Percentiles rank a stretch among this genome's conserved stretches.
These are phyloP conservation scores for Acleris cristana DNA, from an alignment of 2,888 invertebrate genomes.

Conservation along the genomic window DNA sequence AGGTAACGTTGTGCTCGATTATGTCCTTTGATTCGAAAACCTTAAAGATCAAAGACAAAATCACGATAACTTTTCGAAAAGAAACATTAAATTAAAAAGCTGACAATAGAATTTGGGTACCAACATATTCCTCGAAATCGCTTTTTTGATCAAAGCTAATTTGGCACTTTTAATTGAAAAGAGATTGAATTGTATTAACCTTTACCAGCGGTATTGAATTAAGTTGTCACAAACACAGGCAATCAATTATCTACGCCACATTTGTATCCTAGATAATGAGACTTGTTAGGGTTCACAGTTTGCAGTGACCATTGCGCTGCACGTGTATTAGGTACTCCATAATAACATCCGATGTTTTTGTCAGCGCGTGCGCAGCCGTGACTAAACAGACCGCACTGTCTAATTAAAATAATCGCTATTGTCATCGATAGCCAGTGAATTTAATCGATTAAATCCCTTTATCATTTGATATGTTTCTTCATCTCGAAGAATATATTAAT, in stretches of 20 bases:
- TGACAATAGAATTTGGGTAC: no score
- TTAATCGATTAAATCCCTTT: constrained; percentile 4
- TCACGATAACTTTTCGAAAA: no score
- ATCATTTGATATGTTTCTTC: constrained; percentile 6
- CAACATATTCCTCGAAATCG: no score
- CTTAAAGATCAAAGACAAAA: no score
- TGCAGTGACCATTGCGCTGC: constrained; percentile 12
- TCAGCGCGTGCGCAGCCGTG: constrained; percentile 1
- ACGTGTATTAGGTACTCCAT: constrained; percentile 14
- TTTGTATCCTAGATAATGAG: constrained; percentile 8
- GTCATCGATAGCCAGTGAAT: background rate
- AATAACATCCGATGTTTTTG: constrained; percentile 28
- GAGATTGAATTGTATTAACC: no score
- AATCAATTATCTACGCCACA: constrained; percentile 13
- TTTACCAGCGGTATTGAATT: background rate
- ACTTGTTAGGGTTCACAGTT: constrained; percentile 22
- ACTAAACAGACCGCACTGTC: constrained; percentile 21
- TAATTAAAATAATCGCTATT: constrained; percentile 30
- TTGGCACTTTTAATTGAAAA: no score
- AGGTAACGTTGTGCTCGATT: no score
- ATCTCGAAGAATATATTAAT: constrained; percentile 13
- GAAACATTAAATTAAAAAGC: no score
- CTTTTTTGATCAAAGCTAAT: no score
- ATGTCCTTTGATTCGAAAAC: no score
- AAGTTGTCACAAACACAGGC: background rate